A percentile compares a stretch with the other conserved stretches of the same genome.
These are phyloP conservation scores for Pitangus sulphuratus DNA, from an alignment of 2,797 vertebrate genomes.

Conservation along the genomic window DNA sequence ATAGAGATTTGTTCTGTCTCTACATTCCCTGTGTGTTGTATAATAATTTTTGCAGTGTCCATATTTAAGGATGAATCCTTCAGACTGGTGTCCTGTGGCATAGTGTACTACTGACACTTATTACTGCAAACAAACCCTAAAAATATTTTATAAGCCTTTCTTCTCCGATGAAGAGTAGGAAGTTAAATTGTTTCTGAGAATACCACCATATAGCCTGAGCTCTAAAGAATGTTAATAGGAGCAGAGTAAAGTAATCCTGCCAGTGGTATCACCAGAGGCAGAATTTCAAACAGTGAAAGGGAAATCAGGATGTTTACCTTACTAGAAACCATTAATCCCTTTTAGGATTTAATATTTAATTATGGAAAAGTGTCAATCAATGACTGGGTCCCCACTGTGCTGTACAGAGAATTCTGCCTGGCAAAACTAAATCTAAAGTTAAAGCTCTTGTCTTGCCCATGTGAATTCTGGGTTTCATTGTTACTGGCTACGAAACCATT, in stretches of 20 bases:
- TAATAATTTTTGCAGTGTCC: background rate
- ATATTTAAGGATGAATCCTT: background rate
- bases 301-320: background rate
- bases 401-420: background rate
- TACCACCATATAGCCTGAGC: background rate
- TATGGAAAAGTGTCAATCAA: background rate
- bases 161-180: background rate
- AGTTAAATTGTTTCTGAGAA: background rate
- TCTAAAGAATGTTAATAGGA: background rate
- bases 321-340: background rate
- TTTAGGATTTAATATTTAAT: background rate
- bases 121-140: background rate
- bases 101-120: background rate
- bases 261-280: background rate
- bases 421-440: background rate
- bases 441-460: background rate
- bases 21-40: background rate
- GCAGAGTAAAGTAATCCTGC: background rate
- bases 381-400: accelerated
- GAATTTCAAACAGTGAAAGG: background rate
- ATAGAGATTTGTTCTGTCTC: background rate
- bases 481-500: background rate
- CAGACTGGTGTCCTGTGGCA: background rate
- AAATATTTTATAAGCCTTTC: background rate
- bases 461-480: constrained; percentile 23